Base-by-base conservation (phyloP, 2,113 vertebrate species). In the Oryzias melastigma region DNA sequence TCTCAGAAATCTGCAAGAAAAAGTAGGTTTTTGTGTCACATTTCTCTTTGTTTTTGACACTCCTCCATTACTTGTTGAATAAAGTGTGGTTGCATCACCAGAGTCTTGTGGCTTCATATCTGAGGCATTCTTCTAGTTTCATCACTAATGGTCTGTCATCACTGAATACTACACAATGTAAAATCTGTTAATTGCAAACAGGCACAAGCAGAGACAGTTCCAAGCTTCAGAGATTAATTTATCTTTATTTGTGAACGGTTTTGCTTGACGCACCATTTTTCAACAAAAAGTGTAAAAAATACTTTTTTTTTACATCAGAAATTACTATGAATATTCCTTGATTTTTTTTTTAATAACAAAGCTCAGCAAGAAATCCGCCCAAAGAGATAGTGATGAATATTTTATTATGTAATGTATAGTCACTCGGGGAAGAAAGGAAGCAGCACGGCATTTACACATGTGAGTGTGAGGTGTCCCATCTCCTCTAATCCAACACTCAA, bases 391-490 rank as follows among this genome's bases (percentile, higher is more conserved):
- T 27, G 55, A 43, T 85, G 52, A 85, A 89, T 84, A 80, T 83
- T 89, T 73, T 5, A 91, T 62, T 10, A 19, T 58, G 56, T 67
- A 56, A 68, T 69, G 55, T 78, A 67, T 65, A 67, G 25, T 64
- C 35, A 49, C 64, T 75, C 77, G 51, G 61, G 35, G 35, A 35
- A 58, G 56, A 68, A 59, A 65, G 10, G n/a, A 54, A 14, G 17
- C 58, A 70, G 62, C 41, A 45, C 80, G 81, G 85, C 80, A 83
- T 79, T 81, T 77, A 85, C 78, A 81, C 17, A 1, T 52, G 89
- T 87, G 88, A 54, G 89, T 87, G 88, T 78, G 66, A 82, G 62
- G 47, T 71, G 58, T 63, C 71, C 78, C 86, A 84, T 89, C 77
- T 90, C 85, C 65, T 52, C 50, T 55, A 27, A 54, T 50, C 71